Conservation (phyloP, 2,888 invertebrate genomes). For the Idaea dimidiata region DNA sequence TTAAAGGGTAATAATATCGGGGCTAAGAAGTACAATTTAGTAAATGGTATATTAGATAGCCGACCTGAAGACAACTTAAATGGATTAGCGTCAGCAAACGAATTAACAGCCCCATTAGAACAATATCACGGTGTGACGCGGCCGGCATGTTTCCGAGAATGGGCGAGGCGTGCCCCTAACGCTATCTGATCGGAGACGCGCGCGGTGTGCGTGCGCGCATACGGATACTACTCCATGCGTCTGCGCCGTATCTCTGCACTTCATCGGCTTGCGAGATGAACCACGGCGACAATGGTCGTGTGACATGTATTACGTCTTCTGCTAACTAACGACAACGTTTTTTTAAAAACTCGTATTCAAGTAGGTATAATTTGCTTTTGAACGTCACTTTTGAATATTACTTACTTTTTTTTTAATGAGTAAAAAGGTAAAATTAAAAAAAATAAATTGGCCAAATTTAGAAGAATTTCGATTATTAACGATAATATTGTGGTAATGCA, state of each 20-base stretch:
- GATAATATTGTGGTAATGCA: too few relatives aligned
- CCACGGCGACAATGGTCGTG: constrained; percentile 23
- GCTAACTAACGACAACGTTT: neutral
- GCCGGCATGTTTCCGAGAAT: constrained; percentile 36
- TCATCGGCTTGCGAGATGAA: constrained; percentile 36
- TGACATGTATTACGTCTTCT: neutral
- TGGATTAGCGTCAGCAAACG: constrained; percentile 2
- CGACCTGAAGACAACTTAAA: neutral
- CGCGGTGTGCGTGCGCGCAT: constrained; percentile 51
- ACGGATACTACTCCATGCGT: constrained; percentile 35
- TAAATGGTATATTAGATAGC: neutral
- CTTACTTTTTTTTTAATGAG: too few relatives aligned
- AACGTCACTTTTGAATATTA: too few relatives aligned
- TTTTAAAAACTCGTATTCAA: too few relatives aligned
- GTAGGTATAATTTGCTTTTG: too few relatives aligned
- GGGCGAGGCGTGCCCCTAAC: constrained; percentile 34
- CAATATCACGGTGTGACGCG: constrained; percentile 36
- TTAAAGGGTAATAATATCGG: neutral
- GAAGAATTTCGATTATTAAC: too few relatives aligned
- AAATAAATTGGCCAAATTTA: too few relatives aligned
- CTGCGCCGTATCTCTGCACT: constrained; percentile 37
- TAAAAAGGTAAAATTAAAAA: too few relatives aligned
- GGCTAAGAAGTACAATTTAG: neutral
- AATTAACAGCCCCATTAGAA: constrained; percentile 30
- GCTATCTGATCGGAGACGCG: constrained; percentile 58